A percentile compares a stretch with the other conserved stretches of the same genome.
Conservation (phyloP, 2,888 invertebrate species). For the Acronicta psi region DNA sequence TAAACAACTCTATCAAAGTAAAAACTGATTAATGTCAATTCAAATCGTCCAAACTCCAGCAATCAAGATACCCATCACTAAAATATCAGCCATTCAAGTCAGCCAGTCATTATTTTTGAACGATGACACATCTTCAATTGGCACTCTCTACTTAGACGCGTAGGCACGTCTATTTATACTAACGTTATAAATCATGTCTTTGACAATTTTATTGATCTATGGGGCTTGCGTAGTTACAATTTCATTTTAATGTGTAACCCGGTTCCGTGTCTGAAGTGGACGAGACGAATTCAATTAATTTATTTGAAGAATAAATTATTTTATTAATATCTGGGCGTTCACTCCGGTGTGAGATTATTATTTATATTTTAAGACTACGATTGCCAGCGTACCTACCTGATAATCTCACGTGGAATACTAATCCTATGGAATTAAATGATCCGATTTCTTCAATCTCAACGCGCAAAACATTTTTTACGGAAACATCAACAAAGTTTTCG, state of each 20-base stretch:
- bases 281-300: slow-evolving; percentile 43
- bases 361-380: slow-evolving; percentile 34
- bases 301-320: slow-evolving; percentile 38
- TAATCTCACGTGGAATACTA: no score
- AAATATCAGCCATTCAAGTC: slow-evolving; percentile 23
- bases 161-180: slow-evolving; percentile 38
- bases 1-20: no score
- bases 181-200: slow-evolving; percentile 43
- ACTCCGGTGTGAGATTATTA: slow-evolving; percentile 21
- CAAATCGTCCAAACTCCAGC: slow-evolving; percentile 2
- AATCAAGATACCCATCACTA: neutral
- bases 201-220: slow-evolving; percentile 45
- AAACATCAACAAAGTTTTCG: slow-evolving; percentile 5
- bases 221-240: slow-evolving; percentile 34
- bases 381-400: slow-evolving; percentile 15
- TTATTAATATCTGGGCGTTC: slow-evolving; percentile 34
- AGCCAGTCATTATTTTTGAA: slow-evolving; percentile 34
- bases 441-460: slow-evolving; percentile 1
- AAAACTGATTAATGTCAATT: no score
- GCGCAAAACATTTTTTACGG: slow-evolving; percentile 2
- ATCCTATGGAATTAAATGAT: no score
- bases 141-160: slow-evolving; percentile 30
- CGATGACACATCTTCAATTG: slow-evolving; percentile 45
- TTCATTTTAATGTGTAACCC: slow-evolving; percentile 41
- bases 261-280: slow-evolving; percentile 44